Percentiles rank a stretch among this genome's conserved stretches.
These are phyloP conservation scores for Caenorhabditis remanei DNA, from an alignment of 1,140 invertebrate species.

Conservation along the genomic window DNA sequence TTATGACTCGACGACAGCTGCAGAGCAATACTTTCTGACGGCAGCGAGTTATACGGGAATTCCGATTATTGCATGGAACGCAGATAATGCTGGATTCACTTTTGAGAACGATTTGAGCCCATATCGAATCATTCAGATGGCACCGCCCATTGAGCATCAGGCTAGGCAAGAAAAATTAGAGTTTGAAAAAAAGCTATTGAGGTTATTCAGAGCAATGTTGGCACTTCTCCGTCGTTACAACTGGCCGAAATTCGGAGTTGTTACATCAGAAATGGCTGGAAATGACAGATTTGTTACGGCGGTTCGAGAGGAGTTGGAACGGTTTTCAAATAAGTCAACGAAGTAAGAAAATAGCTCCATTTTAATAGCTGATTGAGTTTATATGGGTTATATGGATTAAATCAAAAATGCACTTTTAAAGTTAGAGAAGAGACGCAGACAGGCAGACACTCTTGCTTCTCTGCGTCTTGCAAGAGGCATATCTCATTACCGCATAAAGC, in stretches of 20 bases:
- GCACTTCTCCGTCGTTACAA: constrained; percentile 73
- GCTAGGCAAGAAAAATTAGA: too few relatives aligned
- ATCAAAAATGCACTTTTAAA: too few relatives aligned
- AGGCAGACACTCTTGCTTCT: too few relatives aligned
- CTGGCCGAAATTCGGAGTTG: constrained; percentile 74
- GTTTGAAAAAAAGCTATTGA: too few relatives aligned
- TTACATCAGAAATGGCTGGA: constrained; percentile 74
- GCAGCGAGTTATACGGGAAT: constrained; percentile 75
- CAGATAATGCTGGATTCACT: constrained; percentile 73
- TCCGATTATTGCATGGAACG: constrained; percentile 77
- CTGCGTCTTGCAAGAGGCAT: too few relatives aligned
- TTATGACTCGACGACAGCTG: constrained; percentile 69
- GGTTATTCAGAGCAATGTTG: constrained; percentile 70
- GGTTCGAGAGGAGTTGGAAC: constrained; percentile 68
- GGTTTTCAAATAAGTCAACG: constrained; percentile 54
- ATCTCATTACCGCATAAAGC: too few relatives aligned
- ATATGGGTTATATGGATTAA: neutral
- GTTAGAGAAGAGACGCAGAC: too few relatives aligned
- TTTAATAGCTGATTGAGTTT: neutral
- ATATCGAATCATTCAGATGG: constrained; percentile 73
- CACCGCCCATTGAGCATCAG: constrained; percentile 77
- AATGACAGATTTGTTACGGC: constrained; percentile 68
- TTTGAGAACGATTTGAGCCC: constrained; percentile 57
- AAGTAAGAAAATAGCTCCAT: constrained; percentile 22
- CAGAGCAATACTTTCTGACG: constrained; percentile 74